A percentile compares a stretch with the other conserved stretches of the same genome.
Evolutionary conservation across 2,888 invertebrate species (phyloP).

Genomic region (Acleris cristana): DNA sequence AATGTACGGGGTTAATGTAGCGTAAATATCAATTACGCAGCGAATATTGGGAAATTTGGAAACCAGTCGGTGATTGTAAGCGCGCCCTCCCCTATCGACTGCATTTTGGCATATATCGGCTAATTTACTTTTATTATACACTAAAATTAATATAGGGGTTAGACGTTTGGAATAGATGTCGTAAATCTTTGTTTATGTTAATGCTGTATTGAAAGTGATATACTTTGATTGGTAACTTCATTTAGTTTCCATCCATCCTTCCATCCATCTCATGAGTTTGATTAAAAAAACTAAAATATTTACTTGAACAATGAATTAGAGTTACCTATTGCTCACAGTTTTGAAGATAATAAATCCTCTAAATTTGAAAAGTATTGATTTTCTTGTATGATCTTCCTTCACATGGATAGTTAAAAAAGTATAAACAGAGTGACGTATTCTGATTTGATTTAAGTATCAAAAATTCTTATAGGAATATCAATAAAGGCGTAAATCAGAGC

Average conservation of each 20-base stretch:
- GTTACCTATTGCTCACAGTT: too few species aligned
- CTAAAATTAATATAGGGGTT: conserved; percentile 59
- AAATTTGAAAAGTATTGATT: too few species aligned
- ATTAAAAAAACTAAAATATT: too few species aligned
- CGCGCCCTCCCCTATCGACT: conserved; percentile 53
- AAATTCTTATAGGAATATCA: too few species aligned
- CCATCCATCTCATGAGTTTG: neutral
- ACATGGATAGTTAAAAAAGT: too few species aligned
- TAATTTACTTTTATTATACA: conserved; percentile 76
- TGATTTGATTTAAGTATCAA: too few species aligned
- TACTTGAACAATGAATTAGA: too few species aligned
- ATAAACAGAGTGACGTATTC: too few species aligned
- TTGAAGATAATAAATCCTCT: too few species aligned
- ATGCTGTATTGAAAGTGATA: neutral
- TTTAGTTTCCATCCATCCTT: too few species aligned
- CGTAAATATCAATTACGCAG: conserved; percentile 79
- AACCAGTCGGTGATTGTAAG: conserved; percentile 63
- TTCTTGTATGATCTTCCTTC: too few species aligned
- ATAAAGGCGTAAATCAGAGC: too few species aligned
- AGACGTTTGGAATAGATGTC: conserved; percentile 53
- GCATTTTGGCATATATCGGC: conserved; percentile 69
- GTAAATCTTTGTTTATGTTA: conserved; percentile 57
- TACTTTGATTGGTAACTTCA: neutral
- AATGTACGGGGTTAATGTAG: conserved; percentile 62
- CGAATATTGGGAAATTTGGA: conserved; percentile 67